Evolutionary conservation across 2,888 invertebrate genomes (phyloP), one percentile per base, ranked within the genome.

Genomic region (Agonopterix heracliana): DNA sequence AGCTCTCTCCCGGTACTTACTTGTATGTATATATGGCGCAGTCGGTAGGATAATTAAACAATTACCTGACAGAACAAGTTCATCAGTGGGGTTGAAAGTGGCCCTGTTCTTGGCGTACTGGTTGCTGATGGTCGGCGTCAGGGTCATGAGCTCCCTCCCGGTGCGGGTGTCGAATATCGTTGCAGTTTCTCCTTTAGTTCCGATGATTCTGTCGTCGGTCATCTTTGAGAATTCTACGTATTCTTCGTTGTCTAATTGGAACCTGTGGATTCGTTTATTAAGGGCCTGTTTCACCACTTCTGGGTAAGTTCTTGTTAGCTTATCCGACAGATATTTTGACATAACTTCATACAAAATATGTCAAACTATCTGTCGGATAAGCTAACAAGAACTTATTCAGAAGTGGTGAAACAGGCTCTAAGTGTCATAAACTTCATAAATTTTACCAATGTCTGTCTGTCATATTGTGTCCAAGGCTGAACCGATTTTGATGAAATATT

Each of bases 71-170:
- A 99, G 86, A n/a, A 99, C 94, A 12, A 99, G 88, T 66, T 98
- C 97, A 74, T 99, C 98, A 2, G 95, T 94, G 47, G 96, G 96
- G 79, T 95, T 96, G 79, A 98, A 98, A 2, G 97, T 97, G 2
- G 99, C 98, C 46, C 95, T 90, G 83, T 99, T 99, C 83, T 95
- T 95, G 2, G 93, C 94, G 82, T 99, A 99, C 74, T 95, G 94
- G 84, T 99, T 99, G 52, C 96, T 95, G 66, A 95, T 93, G 48
- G 93, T 90, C 1, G 96, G 96, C 34, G 92, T 92, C 44, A 98
- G 90, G 0, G 93, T 92, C 55, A 92, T 85, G 41, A 98, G 76
- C 57, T 92, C 90, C 49, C 91, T 86, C 2, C 96, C 95, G 0
- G 96, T 96, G 53, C 91, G 64, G 11, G 96, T 92, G 81, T 99